Percentiles rank a stretch among this genome's conserved stretches.
These are phyloP conservation scores for Rhopalosiphum padi DNA, from an alignment of 1,140 invertebrate species.

Conservation along the genomic window DNA sequence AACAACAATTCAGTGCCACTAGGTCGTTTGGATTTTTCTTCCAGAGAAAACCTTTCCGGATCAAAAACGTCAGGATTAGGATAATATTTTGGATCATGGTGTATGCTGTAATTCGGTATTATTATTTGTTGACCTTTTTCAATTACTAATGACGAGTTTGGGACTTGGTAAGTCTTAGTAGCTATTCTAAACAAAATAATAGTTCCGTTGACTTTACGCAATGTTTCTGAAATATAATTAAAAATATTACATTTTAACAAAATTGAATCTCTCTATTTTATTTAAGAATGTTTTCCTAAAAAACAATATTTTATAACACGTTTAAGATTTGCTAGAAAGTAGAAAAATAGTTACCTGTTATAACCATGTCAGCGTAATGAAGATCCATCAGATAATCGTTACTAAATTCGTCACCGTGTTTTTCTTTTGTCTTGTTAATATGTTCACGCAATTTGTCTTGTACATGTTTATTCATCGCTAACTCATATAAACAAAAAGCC, in stretches of 20 bases:
- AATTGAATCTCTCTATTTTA: background rate
- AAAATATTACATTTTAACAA: background rate
- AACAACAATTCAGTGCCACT: constrained; percentile 71
- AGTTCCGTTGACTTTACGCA: constrained; percentile 64
- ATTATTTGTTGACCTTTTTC: constrained; percentile 66
- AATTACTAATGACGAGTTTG: constrained; percentile 65
- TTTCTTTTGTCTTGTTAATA: constrained; percentile 63
- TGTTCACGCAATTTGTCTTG: constrained; percentile 68
- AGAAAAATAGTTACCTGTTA: constrained; percentile 65
- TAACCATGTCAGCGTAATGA: constrained; percentile 70
- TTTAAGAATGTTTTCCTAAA: background rate
- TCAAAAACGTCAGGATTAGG: constrained; percentile 73
- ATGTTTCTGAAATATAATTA: constrained; percentile 11
- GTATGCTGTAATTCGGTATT: constrained; percentile 69
- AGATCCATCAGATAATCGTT: constrained; percentile 71
- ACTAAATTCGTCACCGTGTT: constrained; percentile 64
- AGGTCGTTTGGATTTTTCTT: constrained; percentile 60
- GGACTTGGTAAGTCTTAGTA: constrained; percentile 66
- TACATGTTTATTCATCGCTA: constrained; percentile 63
- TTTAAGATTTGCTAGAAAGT: background rate
- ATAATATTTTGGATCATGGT: constrained; percentile 71
- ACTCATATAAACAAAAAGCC: constrained; percentile 59
- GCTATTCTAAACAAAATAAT: constrained; percentile 66
- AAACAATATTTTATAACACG: background rate
- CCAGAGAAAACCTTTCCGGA: constrained; percentile 67